Evolutionary conservation across 2,888 invertebrate species (phyloP).

Genomic region (Cantharis flavilabris): DNA sequence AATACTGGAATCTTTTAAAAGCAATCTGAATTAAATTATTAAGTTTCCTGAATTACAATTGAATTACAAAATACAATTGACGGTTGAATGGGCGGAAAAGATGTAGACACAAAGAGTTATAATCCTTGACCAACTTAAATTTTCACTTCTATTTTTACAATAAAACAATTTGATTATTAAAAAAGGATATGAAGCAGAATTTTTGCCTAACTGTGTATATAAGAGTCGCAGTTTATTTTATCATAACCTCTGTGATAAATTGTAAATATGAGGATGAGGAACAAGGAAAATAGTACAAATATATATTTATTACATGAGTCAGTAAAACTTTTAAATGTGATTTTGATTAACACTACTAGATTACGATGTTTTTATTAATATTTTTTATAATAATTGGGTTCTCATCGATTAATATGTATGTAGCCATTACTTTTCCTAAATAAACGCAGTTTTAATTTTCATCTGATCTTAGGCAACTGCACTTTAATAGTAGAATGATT

Average conservation of each 20-base stretch:
- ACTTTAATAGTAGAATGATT: background rate
- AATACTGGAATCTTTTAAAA: too few relatives aligned
- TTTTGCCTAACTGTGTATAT: too few relatives aligned
- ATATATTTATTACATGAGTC: background rate
- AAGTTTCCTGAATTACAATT: too few relatives aligned
- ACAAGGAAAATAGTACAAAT: background rate
- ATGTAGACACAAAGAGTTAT: too few relatives aligned
- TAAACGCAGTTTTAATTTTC: background rate
- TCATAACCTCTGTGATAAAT: background rate
- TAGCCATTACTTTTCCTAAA: background rate
- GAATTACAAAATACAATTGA: too few relatives aligned
- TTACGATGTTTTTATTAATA: background rate
- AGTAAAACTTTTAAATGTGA: background rate
- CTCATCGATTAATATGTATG: background rate
- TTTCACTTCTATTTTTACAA: too few relatives aligned
- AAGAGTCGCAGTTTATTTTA: background rate
- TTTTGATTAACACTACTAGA: background rate
- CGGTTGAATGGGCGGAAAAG: too few relatives aligned
- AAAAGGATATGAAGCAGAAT: too few relatives aligned
- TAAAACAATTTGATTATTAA: too few relatives aligned
- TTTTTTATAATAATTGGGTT: background rate
- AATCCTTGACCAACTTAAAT: too few relatives aligned
- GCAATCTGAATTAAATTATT: too few relatives aligned
- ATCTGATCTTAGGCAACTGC: background rate
- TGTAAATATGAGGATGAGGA: background rate